A percentile compares a stretch with the other conserved stretches of the same genome.
Conservation (phyloP, 2,888 invertebrate species). For the Leptinotarsa haldemani region DNA sequence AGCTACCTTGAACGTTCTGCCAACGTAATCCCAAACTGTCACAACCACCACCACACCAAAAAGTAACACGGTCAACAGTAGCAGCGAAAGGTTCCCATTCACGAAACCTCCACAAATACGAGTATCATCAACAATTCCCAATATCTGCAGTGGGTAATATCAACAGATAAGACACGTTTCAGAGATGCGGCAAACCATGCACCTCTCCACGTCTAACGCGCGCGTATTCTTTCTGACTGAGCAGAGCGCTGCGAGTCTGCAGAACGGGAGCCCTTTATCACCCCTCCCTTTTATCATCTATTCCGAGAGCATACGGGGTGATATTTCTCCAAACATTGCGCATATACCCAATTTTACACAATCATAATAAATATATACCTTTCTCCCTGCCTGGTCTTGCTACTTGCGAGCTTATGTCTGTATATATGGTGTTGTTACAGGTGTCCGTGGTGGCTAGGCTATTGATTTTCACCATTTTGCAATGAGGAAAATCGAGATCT, state of each 20-base stretch:
- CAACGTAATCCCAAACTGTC: slow-evolving; percentile 7
- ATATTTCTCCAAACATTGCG: slow-evolving; percentile 56
- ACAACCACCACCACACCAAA: slow-evolving; percentile 11
- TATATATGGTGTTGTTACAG: slow-evolving; percentile 44
- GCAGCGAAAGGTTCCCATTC: slow-evolving; percentile 2
- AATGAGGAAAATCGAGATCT: not conserved
- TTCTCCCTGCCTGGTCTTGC: slow-evolving; percentile 33
- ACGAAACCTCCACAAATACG: not conserved
- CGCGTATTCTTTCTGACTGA: slow-evolving; percentile 24
- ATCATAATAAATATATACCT: slow-evolving; percentile 51
- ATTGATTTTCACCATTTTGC: slow-evolving; percentile 35
- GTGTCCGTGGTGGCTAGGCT: slow-evolving; percentile 39
- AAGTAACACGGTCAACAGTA: slow-evolving; percentile 1
- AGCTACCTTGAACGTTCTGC: slow-evolving; percentile 1
- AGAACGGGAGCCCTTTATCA: slow-evolving; percentile 50
- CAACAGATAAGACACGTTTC: slow-evolving; percentile 25
- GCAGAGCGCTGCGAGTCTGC: slow-evolving; percentile 31
- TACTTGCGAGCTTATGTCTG: slow-evolving; percentile 42
- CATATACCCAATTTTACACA: slow-evolving; percentile 54
- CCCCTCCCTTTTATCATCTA: slow-evolving; percentile 48
- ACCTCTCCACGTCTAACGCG: not conserved
- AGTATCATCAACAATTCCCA: slow-evolving; percentile 18
- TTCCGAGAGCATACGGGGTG: slow-evolving; percentile 51
- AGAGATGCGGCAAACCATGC: slow-evolving; percentile 16
- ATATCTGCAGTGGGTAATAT: slow-evolving; percentile 26